Percentiles rank a stretch among this genome's conserved stretches.
Evolutionary conservation across 2,113 vertebrate species (phyloP).

Genomic region (Osmerus mordax): DNA sequence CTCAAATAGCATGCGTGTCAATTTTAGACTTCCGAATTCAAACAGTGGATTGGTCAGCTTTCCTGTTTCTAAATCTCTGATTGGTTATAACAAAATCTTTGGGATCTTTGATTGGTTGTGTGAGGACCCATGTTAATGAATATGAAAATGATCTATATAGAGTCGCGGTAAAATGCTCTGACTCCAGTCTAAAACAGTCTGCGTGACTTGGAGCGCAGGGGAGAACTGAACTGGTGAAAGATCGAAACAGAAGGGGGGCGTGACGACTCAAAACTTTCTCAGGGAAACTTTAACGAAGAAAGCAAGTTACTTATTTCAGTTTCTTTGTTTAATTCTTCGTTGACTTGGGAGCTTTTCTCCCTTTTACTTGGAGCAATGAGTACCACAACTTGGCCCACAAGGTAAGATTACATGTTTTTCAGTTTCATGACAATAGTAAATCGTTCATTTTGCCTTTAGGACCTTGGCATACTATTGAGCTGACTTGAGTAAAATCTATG

Average conservation of each 20-base stretch:
- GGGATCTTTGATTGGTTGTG: conserved; percentile 36
- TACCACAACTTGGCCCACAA: conserved; percentile 36
- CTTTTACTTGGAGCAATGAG: conserved; percentile 37
- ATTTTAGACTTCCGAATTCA: conserved; percentile 21
- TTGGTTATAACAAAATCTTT: conserved; percentile 30
- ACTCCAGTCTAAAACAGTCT: conserved; percentile 29
- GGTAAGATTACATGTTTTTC: conserved; percentile 33
- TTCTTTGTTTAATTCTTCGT: neutral
- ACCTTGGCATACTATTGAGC: neutral
- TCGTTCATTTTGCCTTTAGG: neutral
- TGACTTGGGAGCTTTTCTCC: neutral
- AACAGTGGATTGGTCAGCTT: conserved; percentile 29
- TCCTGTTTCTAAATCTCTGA: conserved; percentile 12
- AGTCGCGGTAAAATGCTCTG: conserved; percentile 51
- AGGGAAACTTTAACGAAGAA: neutral
- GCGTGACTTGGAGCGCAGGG: conserved; percentile 12
- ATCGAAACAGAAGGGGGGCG: neutral
- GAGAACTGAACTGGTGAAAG: neutral
- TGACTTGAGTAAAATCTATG: neutral
- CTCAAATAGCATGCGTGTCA: conserved; percentile 44
- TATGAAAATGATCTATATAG: conserved; percentile 52
- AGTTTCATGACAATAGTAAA: too few relatives aligned
- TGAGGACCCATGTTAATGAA: conserved; percentile 37
- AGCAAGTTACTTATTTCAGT: neutral
- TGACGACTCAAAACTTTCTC: neutral